Evolutionary conservation across 2,113 vertebrate genomes (phyloP).

Genomic region (Platichthys flesus): DNA sequence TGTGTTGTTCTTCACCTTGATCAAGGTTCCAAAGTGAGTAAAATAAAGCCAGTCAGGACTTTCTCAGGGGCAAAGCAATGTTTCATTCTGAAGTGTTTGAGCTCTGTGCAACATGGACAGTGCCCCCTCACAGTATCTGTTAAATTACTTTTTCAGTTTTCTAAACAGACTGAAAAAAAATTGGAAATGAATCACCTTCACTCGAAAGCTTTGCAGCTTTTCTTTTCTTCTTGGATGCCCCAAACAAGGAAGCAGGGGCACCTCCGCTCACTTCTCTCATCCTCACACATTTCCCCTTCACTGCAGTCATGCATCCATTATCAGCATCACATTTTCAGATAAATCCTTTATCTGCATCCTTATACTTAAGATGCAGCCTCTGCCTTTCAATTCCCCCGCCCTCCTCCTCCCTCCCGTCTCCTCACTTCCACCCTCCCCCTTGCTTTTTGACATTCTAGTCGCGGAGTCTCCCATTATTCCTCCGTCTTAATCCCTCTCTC

Average conservation of each 20-base stretch:
- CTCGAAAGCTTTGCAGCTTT: neutral
- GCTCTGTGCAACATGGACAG: neutral
- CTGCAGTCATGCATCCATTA: conserved; percentile 6
- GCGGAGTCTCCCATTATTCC: conserved; percentile 62
- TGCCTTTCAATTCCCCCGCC: conserved; percentile 46
- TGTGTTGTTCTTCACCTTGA: conserved; percentile 27
- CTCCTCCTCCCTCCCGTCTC: conserved; percentile 4
- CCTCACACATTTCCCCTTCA: neutral
- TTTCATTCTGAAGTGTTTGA: conserved; percentile 24
- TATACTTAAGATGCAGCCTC: conserved; percentile 67
- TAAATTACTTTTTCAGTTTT: conserved; percentile 38
- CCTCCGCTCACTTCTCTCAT: no score
- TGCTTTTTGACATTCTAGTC: conserved; percentile 74
- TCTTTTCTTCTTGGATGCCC: conserved; percentile 10
- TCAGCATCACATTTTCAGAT: neutral
- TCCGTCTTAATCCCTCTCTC: conserved; percentile 64
- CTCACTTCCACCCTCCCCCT: conserved; percentile 53
- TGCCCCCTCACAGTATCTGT: neutral
- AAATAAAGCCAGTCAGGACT: conserved; percentile 22
- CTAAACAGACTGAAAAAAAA: conserved; percentile 16
- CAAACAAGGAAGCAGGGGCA: neutral
- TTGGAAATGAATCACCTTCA: conserved; percentile 10
- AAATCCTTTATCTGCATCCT: conserved; percentile 46
- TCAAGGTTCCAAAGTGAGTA: conserved; percentile 5
- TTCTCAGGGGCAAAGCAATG: conserved; percentile 15